A percentile compares a stretch with the other conserved stretches of the same genome.
phyloP scores from a whole-genome alignment of 2,888 invertebrate genomes.

The Drosophila incognita region DNA sequence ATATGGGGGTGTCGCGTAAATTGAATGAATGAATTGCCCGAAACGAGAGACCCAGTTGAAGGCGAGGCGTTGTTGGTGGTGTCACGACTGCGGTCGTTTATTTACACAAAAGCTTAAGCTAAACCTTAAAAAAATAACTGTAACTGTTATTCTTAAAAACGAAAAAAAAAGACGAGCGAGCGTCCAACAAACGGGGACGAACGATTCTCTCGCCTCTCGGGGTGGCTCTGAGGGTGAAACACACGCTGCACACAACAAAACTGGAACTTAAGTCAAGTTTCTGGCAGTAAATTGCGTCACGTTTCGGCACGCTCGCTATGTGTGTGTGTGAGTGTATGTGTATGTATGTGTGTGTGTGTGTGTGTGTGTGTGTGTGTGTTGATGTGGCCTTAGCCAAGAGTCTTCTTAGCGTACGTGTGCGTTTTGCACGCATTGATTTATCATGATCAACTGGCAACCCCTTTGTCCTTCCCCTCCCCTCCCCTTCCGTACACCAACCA shows the following conservation, averaged over 20 bases:
- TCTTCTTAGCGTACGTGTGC: conserved; percentile 72
- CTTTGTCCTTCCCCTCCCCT: conserved; percentile 30
- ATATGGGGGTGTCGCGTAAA: conserved; percentile 80
- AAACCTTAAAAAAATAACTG: conserved; percentile 82
- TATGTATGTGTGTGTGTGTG: conserved; percentile 10
- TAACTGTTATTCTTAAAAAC: conserved; percentile 78
- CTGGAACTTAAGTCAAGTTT: conserved; percentile 73
- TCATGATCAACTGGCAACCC: conserved; percentile 82
- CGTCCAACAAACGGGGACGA: conserved; percentile 42
- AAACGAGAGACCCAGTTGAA: conserved; percentile 56
- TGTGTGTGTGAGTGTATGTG: conserved; percentile 9
- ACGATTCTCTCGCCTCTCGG: conserved; percentile 31
- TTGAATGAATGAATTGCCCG: conserved; percentile 82
- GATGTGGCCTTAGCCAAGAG: conserved; percentile 27
- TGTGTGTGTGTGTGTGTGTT: conserved; percentile 8
- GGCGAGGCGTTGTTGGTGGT: conserved; percentile 45
- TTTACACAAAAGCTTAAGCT: conserved; percentile 83
- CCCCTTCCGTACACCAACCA: neutral
- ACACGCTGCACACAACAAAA: conserved; percentile 24
- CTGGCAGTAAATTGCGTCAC: conserved; percentile 82
- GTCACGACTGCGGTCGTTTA: conserved; percentile 75
- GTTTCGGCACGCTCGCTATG: conserved; percentile 71
- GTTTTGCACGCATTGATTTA: conserved; percentile 83
- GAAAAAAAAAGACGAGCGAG: conserved; percentile 34
- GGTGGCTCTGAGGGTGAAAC: conserved; percentile 66